Base-by-base conservation (phyloP, 2,113 vertebrate genomes). In the Reinhardtius hippoglossoides region DNA sequence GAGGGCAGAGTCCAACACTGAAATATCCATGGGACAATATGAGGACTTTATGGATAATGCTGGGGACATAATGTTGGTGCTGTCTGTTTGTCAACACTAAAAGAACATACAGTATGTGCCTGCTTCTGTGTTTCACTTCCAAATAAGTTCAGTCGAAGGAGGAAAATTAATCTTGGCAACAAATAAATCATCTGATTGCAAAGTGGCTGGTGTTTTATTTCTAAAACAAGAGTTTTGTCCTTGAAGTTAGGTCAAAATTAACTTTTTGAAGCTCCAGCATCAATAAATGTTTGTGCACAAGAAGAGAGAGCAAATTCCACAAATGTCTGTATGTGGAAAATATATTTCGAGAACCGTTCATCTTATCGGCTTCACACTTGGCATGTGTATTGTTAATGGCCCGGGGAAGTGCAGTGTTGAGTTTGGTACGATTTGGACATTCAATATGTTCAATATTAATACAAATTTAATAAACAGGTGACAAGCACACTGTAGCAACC, bases 11-110 rank as follows among this genome's bases (percentile, higher is more conserved):
- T 31, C 44, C 18, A 42, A 20, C 20, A n/a, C 7, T 37, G 60
- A 73, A 50, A 24, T 50, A 27, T 7, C 4, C 6, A 48, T 10
- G 55, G 68, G 0, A 26, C 6, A 58, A 37, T 6, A 48, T 58
- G 44, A 69, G 65, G 67, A 50, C 14, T 71, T 71, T 16, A 35
- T 67, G 13, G 52, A 59, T 76, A 62, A 57, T 21, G 52, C 20
- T 0, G 3, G 27, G 8, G 31, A 6, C 15, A 62, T 16, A 7
- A 15, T 44, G 23, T 16, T 16, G n/a, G 9, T 61, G 35, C 35
- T 9, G 9, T 37, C 35, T 44, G 42, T 44, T 44, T 50, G 48
- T 12, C 48, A 50, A 50, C 5, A 50, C 18, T 8, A 13, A 50
- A 50, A 50, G 27, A 62, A 35, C 3, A 27, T 35, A 54, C 48